A percentile compares a stretch with the other conserved stretches of the same genome.
These are phyloP conservation scores for Emmelina monodactyla DNA, from an alignment of 2,888 invertebrate genomes.

Conservation along the genomic window DNA sequence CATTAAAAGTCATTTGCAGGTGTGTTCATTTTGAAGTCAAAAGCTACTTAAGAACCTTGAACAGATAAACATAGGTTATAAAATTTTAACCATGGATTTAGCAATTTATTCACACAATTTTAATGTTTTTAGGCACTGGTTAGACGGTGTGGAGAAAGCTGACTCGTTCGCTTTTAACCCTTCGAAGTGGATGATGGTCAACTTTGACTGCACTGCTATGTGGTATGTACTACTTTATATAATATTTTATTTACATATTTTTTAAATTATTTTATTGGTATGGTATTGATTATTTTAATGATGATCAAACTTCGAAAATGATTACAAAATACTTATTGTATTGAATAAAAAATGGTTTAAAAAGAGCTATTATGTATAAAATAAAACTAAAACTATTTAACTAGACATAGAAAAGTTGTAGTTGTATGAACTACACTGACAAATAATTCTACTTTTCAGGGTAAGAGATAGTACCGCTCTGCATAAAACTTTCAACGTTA, in stretches of 20 bases:
- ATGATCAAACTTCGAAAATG: too few species aligned
- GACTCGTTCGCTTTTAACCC: conserved; percentile 98
- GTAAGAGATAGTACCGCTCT: conserved; percentile 91
- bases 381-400: too few species aligned
- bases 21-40: too few species aligned
- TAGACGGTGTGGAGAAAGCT: conserved; percentile 89
- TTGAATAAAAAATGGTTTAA: too few species aligned
- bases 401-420: too few species aligned
- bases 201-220: conserved; percentile 99
- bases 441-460: conserved; percentile 69
- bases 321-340: too few species aligned
- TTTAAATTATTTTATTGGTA: conserved; percentile 1
- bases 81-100: too few species aligned
- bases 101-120: neutral
- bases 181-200: conserved; percentile 98
- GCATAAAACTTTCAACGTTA: conserved; percentile 97
- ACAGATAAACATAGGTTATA: too few species aligned
- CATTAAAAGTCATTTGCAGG: too few species aligned
- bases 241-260: neutral
- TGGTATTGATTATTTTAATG: neutral
- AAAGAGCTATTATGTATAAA: too few species aligned
- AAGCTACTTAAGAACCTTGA: too few species aligned
- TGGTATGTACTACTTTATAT: conserved; percentile 76
- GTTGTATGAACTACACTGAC: too few species aligned
- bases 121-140: conserved; percentile 71